Conservation (phyloP, 2,113 vertebrate species). For the Barnardius zonarius region DNA sequence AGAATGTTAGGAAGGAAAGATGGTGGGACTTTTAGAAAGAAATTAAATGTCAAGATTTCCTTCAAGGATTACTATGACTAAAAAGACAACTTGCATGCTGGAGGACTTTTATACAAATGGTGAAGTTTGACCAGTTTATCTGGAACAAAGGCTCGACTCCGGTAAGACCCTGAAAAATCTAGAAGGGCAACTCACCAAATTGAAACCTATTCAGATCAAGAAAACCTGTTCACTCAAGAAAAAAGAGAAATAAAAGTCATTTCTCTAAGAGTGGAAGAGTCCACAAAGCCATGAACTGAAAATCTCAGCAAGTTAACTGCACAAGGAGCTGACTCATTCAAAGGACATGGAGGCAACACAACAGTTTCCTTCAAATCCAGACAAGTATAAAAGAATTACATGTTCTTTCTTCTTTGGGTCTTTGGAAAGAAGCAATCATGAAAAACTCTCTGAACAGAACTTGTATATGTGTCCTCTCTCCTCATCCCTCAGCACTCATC, state of each 20-base stretch:
- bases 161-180: not conserved
- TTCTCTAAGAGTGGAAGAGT: not conserved
- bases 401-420: not conserved
- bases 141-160: not conserved
- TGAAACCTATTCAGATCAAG: not conserved
- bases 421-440: not conserved
- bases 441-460: not conserved
- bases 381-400: not conserved
- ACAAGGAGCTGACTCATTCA: not conserved
- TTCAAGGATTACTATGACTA: not conserved
- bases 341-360: not conserved
- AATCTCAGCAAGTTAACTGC: not conserved
- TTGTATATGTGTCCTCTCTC: not conserved
- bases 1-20: not conserved
- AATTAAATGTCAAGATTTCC: not conserved
- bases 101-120: not conserved
- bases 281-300: not conserved
- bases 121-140: not conserved
- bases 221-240: not conserved
- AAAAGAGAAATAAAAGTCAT: not conserved
- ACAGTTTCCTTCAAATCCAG: not conserved
- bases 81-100: not conserved
- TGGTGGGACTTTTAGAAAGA: not conserved
- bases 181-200: not conserved
- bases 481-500: slow-evolving; percentile 19